phyloP scores from a whole-genome alignment of 2,797 vertebrate genomes.

The Parauchenoglanis punctatus region DNA sequence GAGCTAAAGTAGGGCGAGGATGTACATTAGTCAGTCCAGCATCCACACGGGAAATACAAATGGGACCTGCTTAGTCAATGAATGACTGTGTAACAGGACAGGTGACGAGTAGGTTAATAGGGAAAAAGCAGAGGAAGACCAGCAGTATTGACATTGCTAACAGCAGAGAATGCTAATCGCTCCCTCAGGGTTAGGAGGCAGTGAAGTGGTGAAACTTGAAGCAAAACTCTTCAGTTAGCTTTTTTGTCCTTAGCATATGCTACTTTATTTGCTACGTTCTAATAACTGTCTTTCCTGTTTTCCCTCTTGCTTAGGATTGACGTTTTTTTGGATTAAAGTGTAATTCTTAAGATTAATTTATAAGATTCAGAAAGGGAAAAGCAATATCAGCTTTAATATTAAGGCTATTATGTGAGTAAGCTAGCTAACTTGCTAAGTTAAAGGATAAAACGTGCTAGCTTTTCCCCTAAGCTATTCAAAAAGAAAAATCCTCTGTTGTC shows the following conservation, averaged over 20 bases:
- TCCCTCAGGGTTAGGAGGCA: conserved; percentile 29
- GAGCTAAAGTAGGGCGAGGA: conserved; percentile 8
- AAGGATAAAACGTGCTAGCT: not conserved
- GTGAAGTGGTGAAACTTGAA: not conserved
- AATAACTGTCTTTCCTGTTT: no score
- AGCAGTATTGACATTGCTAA: conserved; percentile 15
- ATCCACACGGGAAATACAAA: conserved; percentile 19
- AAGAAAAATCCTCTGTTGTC: not conserved
- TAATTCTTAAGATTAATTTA: not conserved
- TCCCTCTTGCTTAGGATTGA: not conserved
- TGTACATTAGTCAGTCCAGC: not conserved
- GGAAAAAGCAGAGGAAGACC: not conserved
- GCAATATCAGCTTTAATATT: no score
- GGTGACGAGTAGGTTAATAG: conserved; percentile 4
- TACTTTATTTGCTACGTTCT: not conserved
- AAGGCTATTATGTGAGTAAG: not conserved
- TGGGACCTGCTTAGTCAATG: not conserved
- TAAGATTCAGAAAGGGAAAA: not conserved
- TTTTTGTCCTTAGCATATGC: not conserved
- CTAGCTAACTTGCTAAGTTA: not conserved
- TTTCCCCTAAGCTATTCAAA: not conserved
- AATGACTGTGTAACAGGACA: conserved; percentile 1
- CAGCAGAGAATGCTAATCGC: conserved; percentile 17
- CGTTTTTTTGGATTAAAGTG: not conserved
- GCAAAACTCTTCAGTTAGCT: not conserved